A percentile compares a stretch with the other conserved stretches of the same genome.
These are phyloP conservation scores for Chironomus striatipennis DNA, from an alignment of 1,140 invertebrate species.

Conservation along the genomic window DNA sequence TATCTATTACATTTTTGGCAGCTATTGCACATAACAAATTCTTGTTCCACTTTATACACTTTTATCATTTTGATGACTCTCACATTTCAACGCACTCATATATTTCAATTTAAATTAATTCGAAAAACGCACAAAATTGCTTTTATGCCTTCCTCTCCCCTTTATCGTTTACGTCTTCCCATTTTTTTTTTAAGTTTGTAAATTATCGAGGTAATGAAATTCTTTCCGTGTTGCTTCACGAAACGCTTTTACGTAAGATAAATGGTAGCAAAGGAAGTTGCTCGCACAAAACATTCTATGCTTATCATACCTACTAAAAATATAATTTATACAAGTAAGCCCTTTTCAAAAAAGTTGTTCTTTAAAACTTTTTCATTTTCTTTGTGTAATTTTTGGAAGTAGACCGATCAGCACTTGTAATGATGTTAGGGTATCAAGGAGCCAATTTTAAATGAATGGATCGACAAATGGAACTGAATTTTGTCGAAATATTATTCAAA, in stretches of 20 bases:
- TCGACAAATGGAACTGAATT: too few species aligned
- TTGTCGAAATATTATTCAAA: too few species aligned
- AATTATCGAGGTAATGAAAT: conserved; percentile 14
- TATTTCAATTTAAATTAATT: neutral
- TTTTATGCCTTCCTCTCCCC: neutral
- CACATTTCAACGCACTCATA: neutral
- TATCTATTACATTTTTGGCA: too few species aligned
- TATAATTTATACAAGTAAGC: conserved; percentile 15
- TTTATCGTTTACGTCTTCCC: neutral
- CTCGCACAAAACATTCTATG: neutral
- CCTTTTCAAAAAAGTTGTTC: neutral
- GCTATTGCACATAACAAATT: too few species aligned
- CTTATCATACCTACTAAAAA: neutral
- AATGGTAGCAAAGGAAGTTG: neutral
- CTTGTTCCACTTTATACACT: too few species aligned
- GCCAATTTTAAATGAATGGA: too few species aligned
- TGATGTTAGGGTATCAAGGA: too few species aligned
- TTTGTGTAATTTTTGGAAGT: too few species aligned
- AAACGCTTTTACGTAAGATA: neutral
- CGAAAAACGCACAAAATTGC: neutral
- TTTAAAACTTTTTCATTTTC: neutral
- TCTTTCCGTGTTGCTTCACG: neutral
- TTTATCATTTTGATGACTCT: neutral
- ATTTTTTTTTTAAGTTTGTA: neutral
- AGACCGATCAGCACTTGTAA: too few species aligned